A percentile compares a stretch with the other conserved stretches of the same genome.
Evolutionary conservation across 2,888 invertebrate species (phyloP).

Genomic region (Drosophila mimetica): DNA sequence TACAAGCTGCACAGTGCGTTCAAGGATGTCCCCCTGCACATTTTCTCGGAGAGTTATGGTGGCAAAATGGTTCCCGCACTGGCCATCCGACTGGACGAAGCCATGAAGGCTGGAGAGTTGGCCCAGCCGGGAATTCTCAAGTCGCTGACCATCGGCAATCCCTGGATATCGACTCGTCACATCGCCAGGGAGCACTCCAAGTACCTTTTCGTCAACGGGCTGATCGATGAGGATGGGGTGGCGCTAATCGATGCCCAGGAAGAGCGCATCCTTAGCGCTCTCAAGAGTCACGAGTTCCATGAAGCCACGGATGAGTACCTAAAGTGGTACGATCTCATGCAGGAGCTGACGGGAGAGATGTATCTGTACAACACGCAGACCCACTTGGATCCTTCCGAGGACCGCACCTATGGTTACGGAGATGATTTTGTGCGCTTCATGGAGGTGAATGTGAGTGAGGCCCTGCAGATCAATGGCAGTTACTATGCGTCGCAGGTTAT

Average conservation of each 20-base stretch:
- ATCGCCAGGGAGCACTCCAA: constrained; percentile 90
- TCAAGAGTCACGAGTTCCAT: constrained; percentile 79
- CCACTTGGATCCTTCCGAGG: constrained; percentile 85
- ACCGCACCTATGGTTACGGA: constrained; percentile 85
- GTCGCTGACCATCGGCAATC: constrained; percentile 93
- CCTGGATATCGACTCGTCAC: constrained; percentile 90
- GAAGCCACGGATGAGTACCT: constrained; percentile 29
- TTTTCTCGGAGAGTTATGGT: constrained; percentile 95
- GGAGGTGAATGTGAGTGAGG: constrained; percentile 88
- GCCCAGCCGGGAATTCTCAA: constrained; percentile 86
- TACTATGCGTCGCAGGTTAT: constrained; percentile 19
- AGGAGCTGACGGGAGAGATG: constrained; percentile 68
- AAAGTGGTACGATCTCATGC: constrained; percentile 36
- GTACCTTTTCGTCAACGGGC: constrained; percentile 85
- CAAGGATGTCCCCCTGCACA: constrained; percentile 89
- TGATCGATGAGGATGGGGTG: constrained; percentile 88
- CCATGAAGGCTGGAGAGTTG: constrained; percentile 87
- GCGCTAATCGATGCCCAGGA: constrained; percentile 81
- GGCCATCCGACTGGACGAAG: constrained; percentile 86
- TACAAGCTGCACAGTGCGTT: constrained; percentile 88
- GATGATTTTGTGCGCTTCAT: constrained; percentile 86
- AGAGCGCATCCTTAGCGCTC: constrained; percentile 84
- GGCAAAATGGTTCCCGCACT: constrained; percentile 96
- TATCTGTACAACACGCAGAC: constrained; percentile 84
- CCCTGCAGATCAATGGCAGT: constrained; percentile 91